These are phyloP conservation scores for Turdus rufiventris DNA, from an alignment of 2,113 vertebrate genomes.

Conservation along the genomic window DNA sequence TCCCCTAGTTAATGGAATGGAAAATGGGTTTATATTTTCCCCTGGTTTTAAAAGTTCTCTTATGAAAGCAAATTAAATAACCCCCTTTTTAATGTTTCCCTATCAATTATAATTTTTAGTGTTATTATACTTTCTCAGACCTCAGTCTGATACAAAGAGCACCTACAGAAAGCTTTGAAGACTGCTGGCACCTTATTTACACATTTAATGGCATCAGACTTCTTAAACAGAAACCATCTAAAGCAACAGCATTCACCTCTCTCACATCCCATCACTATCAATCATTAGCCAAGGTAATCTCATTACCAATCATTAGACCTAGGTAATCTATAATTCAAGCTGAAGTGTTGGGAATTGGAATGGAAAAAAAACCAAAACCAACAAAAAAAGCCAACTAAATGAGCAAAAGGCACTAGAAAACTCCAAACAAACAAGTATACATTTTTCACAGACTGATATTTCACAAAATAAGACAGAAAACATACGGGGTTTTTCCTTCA, in stretches of 20 bases:
- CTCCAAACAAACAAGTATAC: background rate
- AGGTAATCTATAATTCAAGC: background rate
- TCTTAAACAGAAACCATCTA: background rate
- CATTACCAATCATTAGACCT: background rate
- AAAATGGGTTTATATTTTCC: background rate
- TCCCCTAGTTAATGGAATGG: background rate
- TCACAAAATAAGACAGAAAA: background rate
- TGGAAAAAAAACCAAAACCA: background rate
- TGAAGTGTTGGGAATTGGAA: background rate
- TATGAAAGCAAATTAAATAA: background rate
- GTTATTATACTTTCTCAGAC: background rate
- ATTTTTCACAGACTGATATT: background rate
- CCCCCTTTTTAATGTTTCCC: background rate
- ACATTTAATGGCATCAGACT: background rate
- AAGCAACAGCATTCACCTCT: background rate
- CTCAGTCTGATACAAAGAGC: background rate
- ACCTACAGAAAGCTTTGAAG: background rate
- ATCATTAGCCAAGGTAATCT: background rate
- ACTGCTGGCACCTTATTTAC: background rate
- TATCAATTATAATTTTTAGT: background rate
- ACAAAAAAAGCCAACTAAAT: background rate
- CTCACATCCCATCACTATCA: background rate
- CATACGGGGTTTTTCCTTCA: rapidly evolving
- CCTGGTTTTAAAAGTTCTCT: background rate
- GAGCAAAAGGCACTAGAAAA: background rate